Base-by-base conservation (phyloP, 2,888 invertebrate genomes). In the Campoplex capitator region DNA sequence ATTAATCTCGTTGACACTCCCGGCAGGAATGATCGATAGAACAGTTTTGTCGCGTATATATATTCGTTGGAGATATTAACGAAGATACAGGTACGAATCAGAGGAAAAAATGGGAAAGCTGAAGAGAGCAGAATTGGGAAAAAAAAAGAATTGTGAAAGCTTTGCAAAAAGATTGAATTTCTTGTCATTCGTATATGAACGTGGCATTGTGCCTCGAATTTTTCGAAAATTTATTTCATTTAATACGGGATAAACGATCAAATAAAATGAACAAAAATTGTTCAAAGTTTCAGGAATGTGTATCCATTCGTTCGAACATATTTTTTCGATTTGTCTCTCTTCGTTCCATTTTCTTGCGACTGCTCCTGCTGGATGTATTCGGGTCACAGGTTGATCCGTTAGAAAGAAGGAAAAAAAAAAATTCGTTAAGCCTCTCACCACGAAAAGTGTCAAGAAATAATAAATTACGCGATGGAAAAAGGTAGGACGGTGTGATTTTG, bases 1-100 rank as follows among this genome's bases (percentile, higher is more conserved):
- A 79, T 83, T 86, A 83, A 86, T 83, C 58, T 81, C 75, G 84
- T 85, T 85, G 84, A 76, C 84, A 76, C 48, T 65, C 82, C 58
- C 79, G 7, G 23, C 23, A 38, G 65, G 65, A 56, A 32, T 80
- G 80, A 81, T 81, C 80, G 28, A 80, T 79, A 54, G 62, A 18
- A 16, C 16, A 16, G 58, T 23, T 28, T 13, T 32, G 35, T 42
- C 45, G 16, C 48, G 28, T 48, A 23, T 51, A 71, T 51, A 32
- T 6, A 6, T 38, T 54, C 8, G 28, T 58, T 28, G 1, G 7
- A 8, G 16, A 56, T 4, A 23, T 74, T 54, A 18, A 35, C 9
- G 28, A 18, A 38, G 35, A 58, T 74, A 56, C 6, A 42, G 23
- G 23, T 11, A 7, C n/a, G 45, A 7, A 45, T 9, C n/a, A 9